phyloP scores from a whole-genome alignment of 2,888 invertebrate species.

The Eristalis arbustorum region DNA sequence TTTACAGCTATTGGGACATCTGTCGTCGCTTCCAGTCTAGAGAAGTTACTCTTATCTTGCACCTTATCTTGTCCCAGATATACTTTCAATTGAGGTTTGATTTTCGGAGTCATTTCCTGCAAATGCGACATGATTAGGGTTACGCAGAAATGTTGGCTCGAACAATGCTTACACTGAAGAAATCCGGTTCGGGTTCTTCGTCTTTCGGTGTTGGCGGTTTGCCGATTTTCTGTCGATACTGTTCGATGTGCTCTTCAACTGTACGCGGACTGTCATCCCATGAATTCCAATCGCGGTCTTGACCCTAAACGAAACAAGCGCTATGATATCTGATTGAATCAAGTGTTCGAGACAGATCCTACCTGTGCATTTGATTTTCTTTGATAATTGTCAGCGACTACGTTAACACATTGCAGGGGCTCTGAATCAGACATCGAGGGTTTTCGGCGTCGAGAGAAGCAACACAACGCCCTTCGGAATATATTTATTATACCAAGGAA shows the following conservation, averaged over 20 bases:
- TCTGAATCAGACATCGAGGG: constrained; percentile 82
- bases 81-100: constrained; percentile 83
- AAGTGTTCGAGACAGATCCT: background rate
- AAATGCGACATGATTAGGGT: background rate
- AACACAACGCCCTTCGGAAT: constrained; percentile 83
- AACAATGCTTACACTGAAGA: constrained; percentile 81
- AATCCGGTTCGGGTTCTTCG: constrained; percentile 81
- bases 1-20: constrained; percentile 80
- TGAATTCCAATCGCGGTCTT: constrained; percentile 82
- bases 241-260: constrained; percentile 84
- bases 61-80: constrained; percentile 79
- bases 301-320: constrained; percentile 71
- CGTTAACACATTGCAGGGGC: constrained; percentile 82
- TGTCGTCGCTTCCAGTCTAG: constrained; percentile 80
- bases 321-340: constrained; percentile 18
- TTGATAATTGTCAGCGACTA: constrained; percentile 78
- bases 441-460: constrained; percentile 82
- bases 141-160: background rate
- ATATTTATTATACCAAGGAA: constrained; percentile 82
- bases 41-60: constrained; percentile 76
- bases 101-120: constrained; percentile 84
- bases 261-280: constrained; percentile 83
- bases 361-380: constrained; percentile 53
- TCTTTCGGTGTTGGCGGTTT: constrained; percentile 79
- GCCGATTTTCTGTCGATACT: constrained; percentile 82